phyloP scores from a whole-genome alignment of 2,113 vertebrate genomes.

The Haemorhous mexicanus region DNA sequence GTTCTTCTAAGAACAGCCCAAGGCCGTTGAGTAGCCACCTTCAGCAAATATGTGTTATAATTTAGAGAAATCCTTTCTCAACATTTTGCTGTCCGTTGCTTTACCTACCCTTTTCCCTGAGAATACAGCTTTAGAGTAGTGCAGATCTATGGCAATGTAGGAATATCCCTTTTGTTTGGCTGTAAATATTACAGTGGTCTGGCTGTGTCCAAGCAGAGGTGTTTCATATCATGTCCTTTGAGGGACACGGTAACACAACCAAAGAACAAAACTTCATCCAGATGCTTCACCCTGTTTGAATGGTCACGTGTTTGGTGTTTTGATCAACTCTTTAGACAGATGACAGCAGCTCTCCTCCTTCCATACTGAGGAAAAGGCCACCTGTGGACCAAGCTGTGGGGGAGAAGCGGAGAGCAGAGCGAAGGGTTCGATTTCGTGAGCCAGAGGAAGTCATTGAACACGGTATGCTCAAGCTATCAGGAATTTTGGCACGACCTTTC shows the following conservation, averaged over 20 bases:
- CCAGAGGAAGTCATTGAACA: constrained; percentile 81
- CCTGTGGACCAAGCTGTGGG: constrained; percentile 19
- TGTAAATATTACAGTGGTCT: neutral
- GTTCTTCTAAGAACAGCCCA: neutral
- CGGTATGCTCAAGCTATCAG: constrained; percentile 71
- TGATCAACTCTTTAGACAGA: constrained; percentile 17
- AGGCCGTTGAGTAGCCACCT: neutral
- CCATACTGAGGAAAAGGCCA: constrained; percentile 83
- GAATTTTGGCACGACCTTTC: neutral
- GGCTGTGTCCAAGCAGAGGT: neutral
- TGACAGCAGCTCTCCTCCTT: constrained; percentile 75
- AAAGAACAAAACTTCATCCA: neutral
- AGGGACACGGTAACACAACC: neutral
- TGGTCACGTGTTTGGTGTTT: neutral
- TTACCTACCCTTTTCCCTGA: neutral
- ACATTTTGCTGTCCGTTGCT: neutral
- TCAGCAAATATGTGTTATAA: neutral
- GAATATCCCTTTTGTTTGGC: neutral
- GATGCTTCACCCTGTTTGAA: neutral
- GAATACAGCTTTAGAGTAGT: neutral
- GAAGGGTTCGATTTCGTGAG: constrained; percentile 87
- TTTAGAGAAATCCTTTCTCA: neutral
- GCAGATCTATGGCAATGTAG: neutral
- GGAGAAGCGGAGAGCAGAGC: constrained; percentile 71
- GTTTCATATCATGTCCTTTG: rapidly evolving